Percentiles rank a stretch among this genome's conserved stretches.
Evolutionary conservation across 2,113 vertebrate genomes (phyloP).

Genomic region (Willisornis vidua): DNA sequence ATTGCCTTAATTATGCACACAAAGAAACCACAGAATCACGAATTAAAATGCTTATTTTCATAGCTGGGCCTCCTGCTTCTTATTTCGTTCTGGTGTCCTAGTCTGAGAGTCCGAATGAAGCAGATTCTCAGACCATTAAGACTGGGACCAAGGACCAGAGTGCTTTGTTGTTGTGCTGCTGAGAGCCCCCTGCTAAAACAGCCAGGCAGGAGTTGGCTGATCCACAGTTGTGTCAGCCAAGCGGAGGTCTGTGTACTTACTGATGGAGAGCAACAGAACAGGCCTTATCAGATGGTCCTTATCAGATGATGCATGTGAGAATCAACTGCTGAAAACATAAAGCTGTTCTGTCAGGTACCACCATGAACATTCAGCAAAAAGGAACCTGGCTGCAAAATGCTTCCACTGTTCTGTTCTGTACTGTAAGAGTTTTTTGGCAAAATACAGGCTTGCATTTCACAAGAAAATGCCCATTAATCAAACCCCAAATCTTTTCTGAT

Average conservation of each 20-base stretch:
- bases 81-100: neutral
- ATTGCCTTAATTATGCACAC: neutral
- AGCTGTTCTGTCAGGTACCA: neutral
- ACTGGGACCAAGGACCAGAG: neutral
- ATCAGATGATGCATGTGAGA: conserved; percentile 1
- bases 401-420: neutral
- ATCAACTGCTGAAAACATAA: neutral
- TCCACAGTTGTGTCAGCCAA: neutral
- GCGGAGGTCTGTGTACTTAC: neutral
- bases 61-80: neutral
- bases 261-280: neutral
- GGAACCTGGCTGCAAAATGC: neutral
- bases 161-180: neutral
- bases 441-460: neutral
- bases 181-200: neutral
- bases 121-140: neutral
- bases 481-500: neutral
- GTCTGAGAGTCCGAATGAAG: neutral
- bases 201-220: neutral
- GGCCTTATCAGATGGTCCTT: conserved; percentile 12
- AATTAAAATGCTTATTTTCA: neutral
- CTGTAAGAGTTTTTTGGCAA: neutral
- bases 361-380: neutral
- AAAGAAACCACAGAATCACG: neutral
- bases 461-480: neutral